Conservation (phyloP, 92 coral and sea anemone species). For the Umimayanthus chanpuru region DNA sequence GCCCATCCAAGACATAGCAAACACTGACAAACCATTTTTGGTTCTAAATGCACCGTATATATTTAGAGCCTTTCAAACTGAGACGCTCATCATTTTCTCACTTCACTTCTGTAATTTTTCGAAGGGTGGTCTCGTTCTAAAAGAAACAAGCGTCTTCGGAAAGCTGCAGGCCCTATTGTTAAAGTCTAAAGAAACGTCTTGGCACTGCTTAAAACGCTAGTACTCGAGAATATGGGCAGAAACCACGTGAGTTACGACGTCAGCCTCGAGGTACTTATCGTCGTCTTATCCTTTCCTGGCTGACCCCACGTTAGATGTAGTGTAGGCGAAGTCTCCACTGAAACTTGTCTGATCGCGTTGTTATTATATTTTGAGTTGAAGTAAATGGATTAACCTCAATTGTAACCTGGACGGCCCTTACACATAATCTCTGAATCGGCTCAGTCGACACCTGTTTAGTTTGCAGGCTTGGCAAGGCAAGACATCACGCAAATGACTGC, state of each 20-base stretch:
- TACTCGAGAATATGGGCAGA: neutral
- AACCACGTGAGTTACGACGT: neutral
- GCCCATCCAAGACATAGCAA: too few relatives aligned
- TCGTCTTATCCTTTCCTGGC: neutral
- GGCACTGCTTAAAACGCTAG: neutral
- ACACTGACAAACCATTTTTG: too few relatives aligned
- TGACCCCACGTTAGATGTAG: neutral
- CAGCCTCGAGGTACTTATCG: neutral
- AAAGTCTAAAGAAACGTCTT: too few relatives aligned
- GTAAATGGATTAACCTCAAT: neutral
- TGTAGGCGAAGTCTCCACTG: neutral
- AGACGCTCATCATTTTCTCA: too few relatives aligned
- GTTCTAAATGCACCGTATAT: too few relatives aligned
- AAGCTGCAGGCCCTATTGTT: too few relatives aligned
- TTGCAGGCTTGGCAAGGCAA: neutral
- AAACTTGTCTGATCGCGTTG: neutral
- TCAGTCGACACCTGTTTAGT: neutral
- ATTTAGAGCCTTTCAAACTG: too few relatives aligned
- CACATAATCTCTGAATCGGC: neutral
- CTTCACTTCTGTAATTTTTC: too few relatives aligned
- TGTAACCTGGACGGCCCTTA: neutral
- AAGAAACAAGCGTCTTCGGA: too few relatives aligned
- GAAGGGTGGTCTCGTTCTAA: too few relatives aligned
- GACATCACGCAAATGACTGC: neutral
- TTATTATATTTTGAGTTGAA: neutral